Percentiles rank a stretch among this genome's conserved stretches.
phyloP scores from a whole-genome alignment of 1,140 invertebrate genomes.

The Venturia canescens region DNA sequence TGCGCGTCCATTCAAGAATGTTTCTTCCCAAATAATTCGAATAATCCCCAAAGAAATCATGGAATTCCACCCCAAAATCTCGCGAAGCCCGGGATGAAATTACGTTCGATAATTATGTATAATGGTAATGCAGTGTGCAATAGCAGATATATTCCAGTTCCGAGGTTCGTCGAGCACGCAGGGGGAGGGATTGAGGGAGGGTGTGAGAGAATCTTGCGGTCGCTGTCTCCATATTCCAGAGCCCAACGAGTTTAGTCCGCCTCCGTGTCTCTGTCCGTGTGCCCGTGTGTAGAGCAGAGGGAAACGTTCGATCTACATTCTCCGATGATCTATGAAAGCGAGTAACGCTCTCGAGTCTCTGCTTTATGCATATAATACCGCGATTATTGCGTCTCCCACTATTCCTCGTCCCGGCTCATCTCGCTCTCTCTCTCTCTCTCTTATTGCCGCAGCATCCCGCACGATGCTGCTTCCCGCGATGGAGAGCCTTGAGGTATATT shows the following conservation, averaged over 20 bases:
- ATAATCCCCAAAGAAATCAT: too few species aligned
- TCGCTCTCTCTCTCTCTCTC: constrained; percentile 15
- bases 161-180: not conserved
- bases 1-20: too few species aligned
- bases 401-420: not conserved
- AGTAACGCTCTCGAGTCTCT: constrained; percentile 32
- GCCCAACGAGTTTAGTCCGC: not conserved
- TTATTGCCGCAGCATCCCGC: too few species aligned
- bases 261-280: not conserved
- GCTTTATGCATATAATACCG: constrained; percentile 23
- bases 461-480: too few species aligned
- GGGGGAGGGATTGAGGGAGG: not conserved
- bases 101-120: too few species aligned
- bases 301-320: constrained; percentile 37
- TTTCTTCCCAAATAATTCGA: not conserved
- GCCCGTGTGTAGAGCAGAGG: not conserved
- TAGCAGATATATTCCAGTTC: not conserved
- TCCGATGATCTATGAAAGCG: constrained; percentile 36
- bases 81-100: too few species aligned
- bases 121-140: too few species aligned
- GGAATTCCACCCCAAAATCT: too few species aligned
- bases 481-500: constrained; percentile 24
- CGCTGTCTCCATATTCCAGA: constrained; percentile 7
- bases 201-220: constrained; percentile 5
- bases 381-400: constrained; percentile 4